Conservation (phyloP, 2,113 vertebrate genomes). For the Chitala chitala region DNA sequence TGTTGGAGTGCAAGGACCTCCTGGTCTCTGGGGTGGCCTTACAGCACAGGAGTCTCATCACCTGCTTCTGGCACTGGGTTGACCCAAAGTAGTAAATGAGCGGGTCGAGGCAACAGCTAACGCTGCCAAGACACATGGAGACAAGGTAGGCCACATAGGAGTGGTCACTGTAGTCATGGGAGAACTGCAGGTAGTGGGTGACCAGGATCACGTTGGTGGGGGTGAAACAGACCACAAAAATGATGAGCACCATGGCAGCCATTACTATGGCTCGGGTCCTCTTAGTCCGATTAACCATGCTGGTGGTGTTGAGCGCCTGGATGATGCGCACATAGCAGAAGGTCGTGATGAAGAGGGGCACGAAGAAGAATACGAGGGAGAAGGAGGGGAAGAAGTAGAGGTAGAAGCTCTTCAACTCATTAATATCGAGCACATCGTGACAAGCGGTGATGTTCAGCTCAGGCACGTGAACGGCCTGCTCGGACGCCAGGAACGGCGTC, state of each 20-base stretch:
- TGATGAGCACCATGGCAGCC: slow-evolving; percentile 72
- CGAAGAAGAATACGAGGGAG: slow-evolving; percentile 78
- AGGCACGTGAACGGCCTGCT: slow-evolving; percentile 69
- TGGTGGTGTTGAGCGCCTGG: slow-evolving; percentile 67
- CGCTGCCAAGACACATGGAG: slow-evolving; percentile 75
- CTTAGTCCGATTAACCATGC: slow-evolving; percentile 63
- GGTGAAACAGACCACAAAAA: slow-evolving; percentile 83
- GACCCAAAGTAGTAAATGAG: slow-evolving; percentile 91
- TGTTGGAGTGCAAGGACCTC: slow-evolving; percentile 29
- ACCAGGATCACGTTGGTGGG: slow-evolving; percentile 85
- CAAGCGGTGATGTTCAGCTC: slow-evolving; percentile 81
- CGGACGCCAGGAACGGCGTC: slow-evolving; percentile 70
- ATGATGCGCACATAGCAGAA: slow-evolving; percentile 77
- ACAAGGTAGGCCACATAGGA: slow-evolving; percentile 82
- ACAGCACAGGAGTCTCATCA: slow-evolving; percentile 58
- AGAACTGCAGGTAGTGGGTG: slow-evolving; percentile 71
- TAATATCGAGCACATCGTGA: slow-evolving; percentile 74
- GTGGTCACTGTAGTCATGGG: slow-evolving; percentile 50
- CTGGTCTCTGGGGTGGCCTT: slow-evolving; percentile 49
- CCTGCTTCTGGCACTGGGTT: slow-evolving; percentile 80
- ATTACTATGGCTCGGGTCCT: slow-evolving; percentile 78
- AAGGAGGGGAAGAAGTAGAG: slow-evolving; percentile 80
- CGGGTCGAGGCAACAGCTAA: slow-evolving; percentile 88
- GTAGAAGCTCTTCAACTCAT: slow-evolving; percentile 64
- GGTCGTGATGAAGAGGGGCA: slow-evolving; percentile 72